Evolutionary conservation across 2,113 vertebrate genomes (phyloP).

Genomic region (Rhipidura dahli): DNA sequence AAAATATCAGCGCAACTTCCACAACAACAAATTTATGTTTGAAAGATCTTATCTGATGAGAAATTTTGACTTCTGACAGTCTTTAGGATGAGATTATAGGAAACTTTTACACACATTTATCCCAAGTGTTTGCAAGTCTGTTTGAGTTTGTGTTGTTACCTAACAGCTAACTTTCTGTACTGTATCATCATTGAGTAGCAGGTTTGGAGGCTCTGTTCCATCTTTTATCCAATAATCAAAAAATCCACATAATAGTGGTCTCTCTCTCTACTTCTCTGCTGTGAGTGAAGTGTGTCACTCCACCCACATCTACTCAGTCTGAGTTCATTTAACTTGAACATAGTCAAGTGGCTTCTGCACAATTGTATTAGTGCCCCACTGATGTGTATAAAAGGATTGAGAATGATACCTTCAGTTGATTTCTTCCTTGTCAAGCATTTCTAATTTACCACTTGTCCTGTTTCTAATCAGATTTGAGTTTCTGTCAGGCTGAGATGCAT

Average conservation of each 20-base stretch:
- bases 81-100: not conserved
- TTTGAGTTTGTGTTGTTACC: not conserved
- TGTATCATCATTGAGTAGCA: not conserved
- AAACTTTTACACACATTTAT: not conserved
- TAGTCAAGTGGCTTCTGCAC: constrained; percentile 39
- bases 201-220: not conserved
- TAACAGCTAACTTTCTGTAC: not conserved
- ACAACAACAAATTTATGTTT: not conserved
- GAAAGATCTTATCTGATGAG: not conserved
- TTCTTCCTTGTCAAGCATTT: constrained; percentile 47
- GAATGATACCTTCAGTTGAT: constrained; percentile 49
- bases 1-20: not conserved
- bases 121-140: not conserved
- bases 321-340: not conserved
- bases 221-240: not conserved
- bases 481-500: constrained; percentile 44
- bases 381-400: not conserved
- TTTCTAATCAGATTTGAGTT: constrained; percentile 50
- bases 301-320: not conserved
- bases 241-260: not conserved
- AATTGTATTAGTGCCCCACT: constrained; percentile 40
- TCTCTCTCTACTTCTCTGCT: not conserved
- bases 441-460: constrained; percentile 55
- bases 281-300: not conserved
- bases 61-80: not conserved